Base-by-base conservation (phyloP, 2,888 invertebrate genomes). In the Papilio demoleus region DNA sequence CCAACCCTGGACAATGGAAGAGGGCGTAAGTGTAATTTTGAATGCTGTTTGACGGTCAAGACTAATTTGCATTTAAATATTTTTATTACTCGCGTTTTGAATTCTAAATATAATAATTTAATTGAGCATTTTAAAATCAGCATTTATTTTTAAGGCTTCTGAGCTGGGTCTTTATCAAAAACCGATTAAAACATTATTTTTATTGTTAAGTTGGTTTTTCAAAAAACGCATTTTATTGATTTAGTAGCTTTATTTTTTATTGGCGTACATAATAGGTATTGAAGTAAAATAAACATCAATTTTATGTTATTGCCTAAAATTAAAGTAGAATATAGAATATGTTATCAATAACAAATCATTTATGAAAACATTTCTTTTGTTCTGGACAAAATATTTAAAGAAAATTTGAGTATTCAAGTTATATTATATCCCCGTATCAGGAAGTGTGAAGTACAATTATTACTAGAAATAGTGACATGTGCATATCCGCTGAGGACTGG, bases 1-100 rank as follows among this genome's bases (percentile, higher is more conserved):
- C 87, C 88, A 87, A 87, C 87, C 87, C 85, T 75, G 85, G 88
- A 92, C 92, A 92, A 92, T 92, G 90, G 92, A 50, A 66, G 79
- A 78, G 79, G 79, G 83, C 81, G 80, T 80, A 82, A 81, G 87
- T 88, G 85, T 84, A 84, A 88, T 86, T 83, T 84, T 76, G 82
- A 80, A 78, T 82, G 81, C 79, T 77, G 82, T 76, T 78, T 81
- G 81, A 79, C 81, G 79, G 75, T 81, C 72, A 72, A 79, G 77
- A 78, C 83, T 85, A 83, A 76, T 70, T 70, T 59, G 47, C 65
- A 27, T 45, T 47, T 62, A 34, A 40, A 47, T 40, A 42, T 65
- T 17, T 67, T 59, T 53, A 56, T n/a, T 56, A 27, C 31, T 31
- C 31, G 14, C 27, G 31, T 56, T n/a, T 31, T 56, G 31, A n/a